Evolutionary conservation across 2,797 vertebrate species (phyloP).

Genomic region (Natrix natrix): DNA sequence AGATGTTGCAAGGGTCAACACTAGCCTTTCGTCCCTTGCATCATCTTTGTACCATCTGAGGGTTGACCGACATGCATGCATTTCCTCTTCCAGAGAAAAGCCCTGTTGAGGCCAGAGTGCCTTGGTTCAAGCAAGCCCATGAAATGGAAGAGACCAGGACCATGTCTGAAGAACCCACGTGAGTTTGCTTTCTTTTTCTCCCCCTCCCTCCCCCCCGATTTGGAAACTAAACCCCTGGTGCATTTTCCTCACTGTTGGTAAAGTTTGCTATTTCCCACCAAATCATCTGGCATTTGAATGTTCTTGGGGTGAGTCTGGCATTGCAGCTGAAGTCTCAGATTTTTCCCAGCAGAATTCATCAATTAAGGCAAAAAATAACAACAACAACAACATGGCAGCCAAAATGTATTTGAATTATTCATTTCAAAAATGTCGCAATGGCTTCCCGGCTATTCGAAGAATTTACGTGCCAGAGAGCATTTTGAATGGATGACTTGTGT

Average conservation of each 20-base stretch:
- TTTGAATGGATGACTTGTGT: not conserved
- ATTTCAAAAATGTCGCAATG: not conserved
- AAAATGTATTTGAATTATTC: not conserved
- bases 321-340: constrained; percentile 39
- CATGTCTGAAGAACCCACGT: constrained; percentile 87
- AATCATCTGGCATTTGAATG: constrained; percentile 55
- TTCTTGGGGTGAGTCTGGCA: constrained; percentile 42
- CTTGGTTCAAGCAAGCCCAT: constrained; percentile 91
- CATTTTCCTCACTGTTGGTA: constrained; percentile 47
- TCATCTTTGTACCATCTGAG: not conserved
- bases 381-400: not conserved
- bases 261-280: constrained; percentile 16
- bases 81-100: constrained; percentile 76
- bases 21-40: not conserved
- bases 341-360: constrained; percentile 43
- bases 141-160: constrained; percentile 83
- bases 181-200: constrained; percentile 62
- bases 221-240: not conserved
- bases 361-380: constrained; percentile 25
- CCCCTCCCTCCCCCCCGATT: not conserved
- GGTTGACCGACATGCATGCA: constrained; percentile 8
- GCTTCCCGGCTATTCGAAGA: not conserved
- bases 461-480: not conserved
- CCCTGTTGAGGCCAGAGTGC: constrained; percentile 87
- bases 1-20: not conserved